Conservation (phyloP, 2,113 vertebrate species). For the Nycticorax nycticorax region DNA sequence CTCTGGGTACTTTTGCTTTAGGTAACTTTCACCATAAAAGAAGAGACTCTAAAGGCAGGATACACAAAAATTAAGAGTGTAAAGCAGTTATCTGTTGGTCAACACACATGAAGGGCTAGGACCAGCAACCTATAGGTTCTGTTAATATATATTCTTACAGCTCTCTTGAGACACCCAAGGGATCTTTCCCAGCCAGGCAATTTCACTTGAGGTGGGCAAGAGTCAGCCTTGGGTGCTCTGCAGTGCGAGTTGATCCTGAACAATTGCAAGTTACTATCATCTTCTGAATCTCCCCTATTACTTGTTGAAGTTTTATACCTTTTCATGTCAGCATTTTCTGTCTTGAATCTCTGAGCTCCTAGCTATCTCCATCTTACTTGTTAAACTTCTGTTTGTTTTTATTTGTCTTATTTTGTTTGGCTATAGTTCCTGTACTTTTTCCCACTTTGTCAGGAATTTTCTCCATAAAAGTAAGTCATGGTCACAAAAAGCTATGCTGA, state of each 20-base stretch:
- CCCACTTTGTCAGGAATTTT: neutral
- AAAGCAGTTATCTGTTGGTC: neutral
- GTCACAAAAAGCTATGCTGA: neutral
- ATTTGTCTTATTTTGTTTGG: neutral
- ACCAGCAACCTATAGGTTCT: neutral
- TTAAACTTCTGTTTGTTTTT: neutral
- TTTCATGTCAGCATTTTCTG: neutral
- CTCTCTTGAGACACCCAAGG: neutral
- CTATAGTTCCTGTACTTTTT: neutral
- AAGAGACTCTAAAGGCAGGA: neutral
- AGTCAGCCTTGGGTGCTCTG: neutral
- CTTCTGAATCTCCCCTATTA: neutral
- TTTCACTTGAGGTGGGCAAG: neutral
- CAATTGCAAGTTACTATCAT: too few relatives aligned
- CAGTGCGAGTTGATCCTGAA: neutral
- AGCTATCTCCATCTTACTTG: neutral
- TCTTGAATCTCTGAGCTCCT: neutral
- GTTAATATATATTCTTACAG: neutral
- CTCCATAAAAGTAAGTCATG: neutral
- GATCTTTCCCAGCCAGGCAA: neutral
- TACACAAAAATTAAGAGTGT: neutral
- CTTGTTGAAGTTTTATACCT: neutral
- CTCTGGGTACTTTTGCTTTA: neutral
- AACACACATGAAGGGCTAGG: neutral
- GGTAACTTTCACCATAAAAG: neutral